Evolutionary conservation across 2,113 vertebrate genomes (phyloP).

Genomic region (Lophochroa leadbeateri): DNA sequence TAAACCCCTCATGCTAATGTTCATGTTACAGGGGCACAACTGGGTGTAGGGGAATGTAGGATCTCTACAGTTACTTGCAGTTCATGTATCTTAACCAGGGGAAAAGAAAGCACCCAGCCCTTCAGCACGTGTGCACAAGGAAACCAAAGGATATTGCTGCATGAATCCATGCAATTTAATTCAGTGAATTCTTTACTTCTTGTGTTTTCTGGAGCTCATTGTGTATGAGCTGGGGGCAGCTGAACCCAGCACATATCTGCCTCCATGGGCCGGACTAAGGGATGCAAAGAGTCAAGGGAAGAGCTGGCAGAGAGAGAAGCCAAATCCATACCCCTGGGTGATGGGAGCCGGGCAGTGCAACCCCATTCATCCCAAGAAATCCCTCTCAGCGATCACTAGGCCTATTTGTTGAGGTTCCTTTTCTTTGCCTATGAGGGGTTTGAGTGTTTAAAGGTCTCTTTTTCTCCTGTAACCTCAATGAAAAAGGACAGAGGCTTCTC

Average conservation of each 20-base stretch:
- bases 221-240: accelerated
- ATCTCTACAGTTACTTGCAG: too few species aligned
- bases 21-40: accelerated
- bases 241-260: too few species aligned
- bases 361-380: background rate
- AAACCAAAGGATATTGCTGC: background rate
- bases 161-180: accelerated
- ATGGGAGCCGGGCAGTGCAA: accelerated
- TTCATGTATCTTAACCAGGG: background rate
- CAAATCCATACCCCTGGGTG: background rate
- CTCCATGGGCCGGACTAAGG: accelerated
- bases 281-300: background rate
- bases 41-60: too few species aligned
- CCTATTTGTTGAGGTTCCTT: background rate
- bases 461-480: background rate
- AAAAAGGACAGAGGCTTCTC: background rate
- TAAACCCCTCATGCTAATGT: background rate
- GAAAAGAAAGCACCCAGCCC: background rate
- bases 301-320: background rate
- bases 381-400: too few species aligned
- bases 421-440: background rate
- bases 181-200: background rate
- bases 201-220: background rate
- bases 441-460: background rate
- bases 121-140: accelerated